These are phyloP conservation scores for Taurulus bubalis DNA, from an alignment of 2,113 vertebrate species.

Conservation along the genomic window DNA sequence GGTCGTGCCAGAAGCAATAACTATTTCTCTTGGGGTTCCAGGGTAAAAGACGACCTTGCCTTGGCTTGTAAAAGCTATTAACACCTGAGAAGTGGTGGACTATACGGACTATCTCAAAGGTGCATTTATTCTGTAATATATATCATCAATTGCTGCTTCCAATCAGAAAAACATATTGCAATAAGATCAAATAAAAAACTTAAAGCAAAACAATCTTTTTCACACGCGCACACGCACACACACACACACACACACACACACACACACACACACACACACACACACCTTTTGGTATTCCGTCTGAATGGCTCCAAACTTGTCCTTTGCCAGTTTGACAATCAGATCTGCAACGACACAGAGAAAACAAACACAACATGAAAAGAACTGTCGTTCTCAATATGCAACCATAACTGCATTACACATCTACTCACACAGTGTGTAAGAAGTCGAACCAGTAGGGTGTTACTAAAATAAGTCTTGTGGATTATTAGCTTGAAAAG, in stretches of 20 bases:
- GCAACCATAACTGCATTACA: not conserved
- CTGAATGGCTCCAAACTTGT: slow-evolving; percentile 85
- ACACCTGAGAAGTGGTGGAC: slow-evolving; percentile 13
- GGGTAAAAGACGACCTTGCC: slow-evolving; percentile 14
- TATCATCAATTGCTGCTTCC: not conserved
- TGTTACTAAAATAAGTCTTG: not conserved
- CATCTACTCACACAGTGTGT: not conserved
- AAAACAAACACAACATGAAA: slow-evolving; percentile 53
- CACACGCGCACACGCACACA: not conserved
- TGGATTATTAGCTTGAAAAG: not conserved
- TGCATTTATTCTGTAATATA: not conserved
- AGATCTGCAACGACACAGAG: slow-evolving; percentile 86
- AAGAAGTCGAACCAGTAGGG: not conserved
- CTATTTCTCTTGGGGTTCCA: slow-evolving; percentile 7
- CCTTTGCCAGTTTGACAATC: slow-evolving; percentile 87
- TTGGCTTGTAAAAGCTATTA: slow-evolving; percentile 52
- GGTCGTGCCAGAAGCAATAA: slow-evolving; percentile 53
- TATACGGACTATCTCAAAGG: not conserved
- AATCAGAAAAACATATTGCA: slow-evolving; percentile 30
- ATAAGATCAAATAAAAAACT: not conserved
- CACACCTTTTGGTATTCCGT: slow-evolving; percentile 89
- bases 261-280: not conserved
- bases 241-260: not conserved
- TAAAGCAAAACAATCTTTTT: slow-evolving; percentile 5
- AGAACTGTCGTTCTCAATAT: not conserved